Conservation (phyloP, 1,140 invertebrate genomes). For the Odontomachus brunneus region DNA sequence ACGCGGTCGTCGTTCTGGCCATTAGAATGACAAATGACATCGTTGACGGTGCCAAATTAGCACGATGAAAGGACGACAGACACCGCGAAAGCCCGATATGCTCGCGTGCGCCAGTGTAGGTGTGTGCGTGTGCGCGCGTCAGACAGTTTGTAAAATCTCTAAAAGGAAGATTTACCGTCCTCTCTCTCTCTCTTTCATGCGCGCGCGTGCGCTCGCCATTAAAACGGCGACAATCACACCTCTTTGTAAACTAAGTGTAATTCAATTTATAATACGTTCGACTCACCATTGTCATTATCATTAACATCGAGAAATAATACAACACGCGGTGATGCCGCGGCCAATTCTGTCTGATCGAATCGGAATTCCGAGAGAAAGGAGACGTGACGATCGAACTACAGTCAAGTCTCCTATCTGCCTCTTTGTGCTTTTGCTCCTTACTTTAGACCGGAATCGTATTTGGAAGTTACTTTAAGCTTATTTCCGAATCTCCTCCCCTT, state of each 20-base stretch:
- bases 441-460: too few relatives aligned
- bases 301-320: background rate
- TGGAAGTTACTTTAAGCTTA: too few relatives aligned
- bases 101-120: slow-evolving; percentile 24
- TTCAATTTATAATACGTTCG: background rate
- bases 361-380: background rate
- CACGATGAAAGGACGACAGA: slow-evolving; percentile 77
- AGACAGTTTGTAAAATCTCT: slow-evolving; percentile 64
- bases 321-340: background rate
- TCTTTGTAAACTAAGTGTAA: background rate
- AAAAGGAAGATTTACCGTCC: slow-evolving; percentile 24
- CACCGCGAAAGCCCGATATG: slow-evolving; percentile 33
- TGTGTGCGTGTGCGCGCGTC: slow-evolving; percentile 38
- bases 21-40: slow-evolving; percentile 84
- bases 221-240: background rate
- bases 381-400: too few relatives aligned
- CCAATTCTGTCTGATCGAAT: slow-evolving; percentile 1
- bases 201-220: background rate
- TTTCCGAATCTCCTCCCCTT: background rate
- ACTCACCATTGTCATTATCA: background rate
- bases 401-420: too few relatives aligned
- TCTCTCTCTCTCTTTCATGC: background rate
- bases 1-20: slow-evolving; percentile 77
- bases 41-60: slow-evolving; percentile 84
- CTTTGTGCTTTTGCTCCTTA: too few relatives aligned